These are phyloP conservation scores for Meliscaeva auricollis DNA, from an alignment of 2,888 invertebrate species.

Conservation along the genomic window DNA sequence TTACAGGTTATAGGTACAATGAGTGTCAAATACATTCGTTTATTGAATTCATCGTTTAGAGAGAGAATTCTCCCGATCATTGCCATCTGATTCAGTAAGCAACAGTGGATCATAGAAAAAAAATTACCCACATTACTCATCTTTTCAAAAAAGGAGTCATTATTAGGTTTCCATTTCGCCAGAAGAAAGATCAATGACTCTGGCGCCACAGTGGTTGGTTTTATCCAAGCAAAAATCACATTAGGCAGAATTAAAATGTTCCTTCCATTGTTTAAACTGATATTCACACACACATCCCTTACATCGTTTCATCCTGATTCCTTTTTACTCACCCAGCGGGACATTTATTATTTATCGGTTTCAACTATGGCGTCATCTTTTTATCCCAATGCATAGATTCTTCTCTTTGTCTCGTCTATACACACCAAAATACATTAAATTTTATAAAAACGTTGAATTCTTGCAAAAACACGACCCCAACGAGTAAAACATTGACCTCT, in stretches of 20 bases:
- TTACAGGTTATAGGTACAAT: no score
- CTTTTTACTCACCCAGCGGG: slow-evolving; percentile 38
- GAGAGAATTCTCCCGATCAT: no score
- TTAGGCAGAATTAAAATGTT: slow-evolving; percentile 35
- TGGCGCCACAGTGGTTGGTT: slow-evolving; percentile 10
- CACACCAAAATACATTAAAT: slow-evolving; percentile 34
- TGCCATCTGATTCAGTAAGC: no score
- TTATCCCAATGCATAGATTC: slow-evolving; percentile 9
- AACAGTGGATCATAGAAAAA: no score
- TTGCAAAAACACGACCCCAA: slow-evolving; percentile 51
- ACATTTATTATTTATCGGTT: slow-evolving; percentile 64
- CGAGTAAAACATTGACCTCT: slow-evolving; percentile 68
- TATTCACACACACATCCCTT: slow-evolving; percentile 7
- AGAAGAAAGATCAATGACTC: no score
- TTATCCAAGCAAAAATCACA: background rate
- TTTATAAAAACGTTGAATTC: slow-evolving; percentile 61
- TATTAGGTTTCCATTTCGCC: no score
- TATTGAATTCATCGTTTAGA: no score
- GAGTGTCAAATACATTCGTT: no score
- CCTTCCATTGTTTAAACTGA: slow-evolving; percentile 31
- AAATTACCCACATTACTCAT: no score
- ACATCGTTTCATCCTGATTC: background rate
- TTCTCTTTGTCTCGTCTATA: slow-evolving; percentile 10
- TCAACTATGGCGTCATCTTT: slow-evolving; percentile 63
- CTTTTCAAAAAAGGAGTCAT: no score